Evolutionary conservation across 2,888 invertebrate genomes (phyloP), one percentile per base, ranked within the genome.

Genomic region (Tenthredo distinguenda): DNA sequence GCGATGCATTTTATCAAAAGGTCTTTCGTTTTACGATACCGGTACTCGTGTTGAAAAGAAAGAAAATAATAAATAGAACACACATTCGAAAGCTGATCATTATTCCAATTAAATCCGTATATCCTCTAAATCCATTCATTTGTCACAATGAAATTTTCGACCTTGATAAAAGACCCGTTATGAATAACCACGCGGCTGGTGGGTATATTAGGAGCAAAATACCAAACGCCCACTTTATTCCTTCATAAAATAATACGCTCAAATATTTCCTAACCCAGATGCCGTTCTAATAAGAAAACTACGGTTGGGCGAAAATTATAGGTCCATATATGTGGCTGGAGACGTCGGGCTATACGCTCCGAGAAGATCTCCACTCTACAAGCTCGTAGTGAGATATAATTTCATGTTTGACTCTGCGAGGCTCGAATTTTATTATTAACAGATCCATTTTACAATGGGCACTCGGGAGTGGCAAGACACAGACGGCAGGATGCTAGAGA

Each of bases 261-360:
- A 37, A 71, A 71, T 71, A 74, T 74, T 71, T 43, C 43, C 43
- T 43, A 74, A 40, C 43, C 72, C 40, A 74, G 72, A 74, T 74
- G 43, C 71, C 40, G 72, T 37, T 74, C 72, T 43, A 40, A 43
- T 43, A 43, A 74, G 40, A 74, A 74, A 74, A 74, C 37, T 37
- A 74, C n/a, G 72, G 43, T 74, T 40, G 10, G 12, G 72, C 72
- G 72, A 74, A 74, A 74, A 74, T 74, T 74, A 74, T 74, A 74
- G 72, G 72, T n/a, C 72, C 40, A 74, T 74, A 74, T 74, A 74
- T 74, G 72, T 74, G 43, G 72, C n/a, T 9, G 43, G 12, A 40
- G 40, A 74, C 72, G 43, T 74, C 26, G 72, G 43, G 40, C 26
- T 74, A n/a, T 74, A 43, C 21, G 10, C 21, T 43, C n/a, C 10